A percentile compares a stretch with the other conserved stretches of the same genome.
Evolutionary conservation across 2,888 invertebrate genomes (phyloP).

Genomic region (Apocheima hispidaria): DNA sequence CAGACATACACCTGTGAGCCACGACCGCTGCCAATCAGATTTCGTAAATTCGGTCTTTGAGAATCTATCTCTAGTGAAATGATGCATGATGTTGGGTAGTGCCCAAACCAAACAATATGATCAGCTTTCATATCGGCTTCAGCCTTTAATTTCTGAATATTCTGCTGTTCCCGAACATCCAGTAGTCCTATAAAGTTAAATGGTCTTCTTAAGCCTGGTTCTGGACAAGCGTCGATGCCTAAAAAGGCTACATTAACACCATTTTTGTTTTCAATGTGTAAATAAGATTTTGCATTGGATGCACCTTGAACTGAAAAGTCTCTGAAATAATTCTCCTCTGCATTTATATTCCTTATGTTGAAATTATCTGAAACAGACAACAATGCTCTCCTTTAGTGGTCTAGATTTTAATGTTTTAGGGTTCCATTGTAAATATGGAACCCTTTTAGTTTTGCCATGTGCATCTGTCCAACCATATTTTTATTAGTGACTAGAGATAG

Average conservation of each 20-base stretch:
- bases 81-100: conserved; percentile 96
- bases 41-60: conserved; percentile 80
- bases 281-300: conserved; percentile 90
- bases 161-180: conserved; percentile 84
- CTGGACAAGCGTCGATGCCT: conserved; percentile 94
- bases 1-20: conserved; percentile 92
- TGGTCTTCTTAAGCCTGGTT: conserved; percentile 94
- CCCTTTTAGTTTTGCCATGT: no score
- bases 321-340: conserved; percentile 91
- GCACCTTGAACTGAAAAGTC: conserved; percentile 93
- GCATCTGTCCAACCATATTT: no score
- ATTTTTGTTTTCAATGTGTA: conserved; percentile 84
- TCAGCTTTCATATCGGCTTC: conserved; percentile 81
- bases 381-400: no score
- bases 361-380: conserved; percentile 93
- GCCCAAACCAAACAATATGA: conserved; percentile 90
- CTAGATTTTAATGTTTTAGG: no score
- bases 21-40: conserved; percentile 86
- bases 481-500: no score
- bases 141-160: conserved; percentile 84
- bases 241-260: conserved; percentile 91
- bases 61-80: conserved; percentile 84
- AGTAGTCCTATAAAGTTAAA: conserved; percentile 96
- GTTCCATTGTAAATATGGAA: no score
- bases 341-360: conserved; percentile 90